Evolutionary conservation across 2,113 vertebrate species (phyloP), one percentile per base, ranked within the genome.

Genomic region (Benitochromis conjunctus): DNA sequence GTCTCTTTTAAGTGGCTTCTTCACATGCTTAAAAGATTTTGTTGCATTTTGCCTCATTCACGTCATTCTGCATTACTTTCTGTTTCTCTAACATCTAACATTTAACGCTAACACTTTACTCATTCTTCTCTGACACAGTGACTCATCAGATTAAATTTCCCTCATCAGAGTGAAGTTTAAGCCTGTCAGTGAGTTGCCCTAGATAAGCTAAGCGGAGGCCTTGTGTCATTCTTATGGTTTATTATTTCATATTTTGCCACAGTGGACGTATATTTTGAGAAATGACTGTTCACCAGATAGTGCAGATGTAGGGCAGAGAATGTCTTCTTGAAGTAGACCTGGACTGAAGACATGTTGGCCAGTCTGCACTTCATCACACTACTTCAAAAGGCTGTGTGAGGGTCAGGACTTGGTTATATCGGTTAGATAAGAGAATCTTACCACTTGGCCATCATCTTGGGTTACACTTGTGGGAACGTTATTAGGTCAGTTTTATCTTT

Each of bases 31-130:
- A 0, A 74, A 29, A 1, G 2, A 29, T 29, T 29, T 69, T 43
- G 38, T 12, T 29, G 9, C 66, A 69, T 46, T 46, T 46, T 2
- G 21, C 41, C 38, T 71, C 38, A 26, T 71, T 71, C 5, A 5
- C 41, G 21, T 77, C 48, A 54, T 54, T 77, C 48, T 54, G 12
- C 46, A 9, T 66, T 2, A 41, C 3, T 38, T 66, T 21, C 12
- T 1, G 19, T 38, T 14, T 55, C 29, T 16, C 29, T 21, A 34
- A 10, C 55, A 78, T 10, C 76, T 41, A 3, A 56, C 8, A 16
- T 13, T 18, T 24, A 56, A 29, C 0, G 2, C 36, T 31, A 48
- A 29, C 26, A 0, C 43, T 0, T 46, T 26, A 46, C 21, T 21
- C 6, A 1, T 21, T 48, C 41, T 71, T 48, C 5, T 46, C 21